A percentile compares a stretch with the other conserved stretches of the same genome.
These are phyloP conservation scores for Trissolcus japonicus DNA, from an alignment of 2,888 invertebrate genomes.

Conservation along the genomic window DNA sequence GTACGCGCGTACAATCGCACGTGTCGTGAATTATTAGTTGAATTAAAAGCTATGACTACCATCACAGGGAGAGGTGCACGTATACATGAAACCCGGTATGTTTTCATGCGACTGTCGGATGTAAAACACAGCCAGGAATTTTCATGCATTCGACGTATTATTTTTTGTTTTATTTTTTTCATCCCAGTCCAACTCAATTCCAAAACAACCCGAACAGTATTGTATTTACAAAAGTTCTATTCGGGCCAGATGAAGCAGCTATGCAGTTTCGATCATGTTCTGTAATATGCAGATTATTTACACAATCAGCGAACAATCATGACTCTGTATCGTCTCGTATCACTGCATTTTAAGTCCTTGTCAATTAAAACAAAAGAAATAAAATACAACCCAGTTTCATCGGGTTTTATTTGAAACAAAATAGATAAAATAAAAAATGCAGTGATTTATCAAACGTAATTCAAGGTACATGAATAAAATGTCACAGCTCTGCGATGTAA, in stretches of 20 bases:
- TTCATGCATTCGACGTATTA: constrained; percentile 47
- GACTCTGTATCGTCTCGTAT: too few species aligned
- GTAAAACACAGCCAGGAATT: constrained; percentile 52
- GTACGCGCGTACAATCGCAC: constrained; percentile 26
- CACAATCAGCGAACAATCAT: too few species aligned
- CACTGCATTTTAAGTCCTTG: too few species aligned
- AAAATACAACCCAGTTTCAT: too few species aligned
- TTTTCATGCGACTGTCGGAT: constrained; percentile 47
- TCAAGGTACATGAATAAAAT: background rate
- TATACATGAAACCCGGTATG: constrained; percentile 43
- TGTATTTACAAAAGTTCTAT: constrained; percentile 68
- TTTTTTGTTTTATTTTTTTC: constrained; percentile 56
- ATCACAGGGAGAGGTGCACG: constrained; percentile 40
- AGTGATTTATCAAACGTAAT: too few species aligned
- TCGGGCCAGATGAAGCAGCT: constrained; percentile 59
- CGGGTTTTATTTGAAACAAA: too few species aligned
- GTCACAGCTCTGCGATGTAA: background rate
- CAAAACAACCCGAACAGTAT: constrained; percentile 66
- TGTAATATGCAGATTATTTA: constrained; percentile 43
- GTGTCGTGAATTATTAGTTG: constrained; percentile 54
- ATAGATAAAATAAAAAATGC: too few species aligned
- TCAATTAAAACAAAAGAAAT: too few species aligned
- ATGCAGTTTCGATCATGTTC: constrained; percentile 36
- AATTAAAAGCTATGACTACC: constrained; percentile 53
- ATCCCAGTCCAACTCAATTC: constrained; percentile 61